Percentiles rank a stretch among this genome's conserved stretches.
Conservation (phyloP, 2,888 invertebrate species). For the Pogonocherus hispidulus region DNA sequence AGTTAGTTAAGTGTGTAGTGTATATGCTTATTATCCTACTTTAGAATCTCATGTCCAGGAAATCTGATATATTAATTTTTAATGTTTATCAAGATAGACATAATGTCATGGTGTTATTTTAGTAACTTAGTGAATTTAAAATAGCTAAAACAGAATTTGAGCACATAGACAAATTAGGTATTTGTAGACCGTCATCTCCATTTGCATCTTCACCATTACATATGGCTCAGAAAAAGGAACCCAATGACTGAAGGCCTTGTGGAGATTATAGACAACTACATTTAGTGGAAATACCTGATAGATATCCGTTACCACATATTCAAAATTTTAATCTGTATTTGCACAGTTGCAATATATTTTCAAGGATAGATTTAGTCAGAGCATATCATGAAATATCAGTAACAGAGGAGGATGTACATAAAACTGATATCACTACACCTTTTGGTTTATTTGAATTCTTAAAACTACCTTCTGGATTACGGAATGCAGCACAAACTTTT, state of each 20-base stretch:
- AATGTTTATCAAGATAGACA: too few species aligned
- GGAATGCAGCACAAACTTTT: not conserved
- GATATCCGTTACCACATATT: slow-evolving; percentile 1
- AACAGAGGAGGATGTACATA: not conserved
- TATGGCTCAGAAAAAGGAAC: not conserved
- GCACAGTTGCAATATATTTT: not conserved
- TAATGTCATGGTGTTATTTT: too few species aligned
- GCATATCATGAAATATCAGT: not conserved
- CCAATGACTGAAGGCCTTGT: not conserved
- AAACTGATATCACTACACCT: not conserved
- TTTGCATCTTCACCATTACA: not conserved
- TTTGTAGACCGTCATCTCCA: not conserved
- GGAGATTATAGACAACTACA: not conserved
- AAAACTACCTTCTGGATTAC: not conserved
- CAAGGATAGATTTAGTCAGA: not conserved
- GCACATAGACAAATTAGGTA: not conserved
- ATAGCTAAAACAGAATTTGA: not conserved
- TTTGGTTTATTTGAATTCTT: not conserved
- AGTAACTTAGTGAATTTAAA: too few species aligned
- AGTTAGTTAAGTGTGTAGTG: too few species aligned
- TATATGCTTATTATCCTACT: too few species aligned
- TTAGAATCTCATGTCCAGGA: too few species aligned
- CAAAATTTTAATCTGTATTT: not conserved
- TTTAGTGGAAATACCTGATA: not conserved
- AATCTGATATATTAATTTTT: too few species aligned